Conservation (phyloP, 2,797 vertebrate species). For the Leptatherina wallacei region DNA sequence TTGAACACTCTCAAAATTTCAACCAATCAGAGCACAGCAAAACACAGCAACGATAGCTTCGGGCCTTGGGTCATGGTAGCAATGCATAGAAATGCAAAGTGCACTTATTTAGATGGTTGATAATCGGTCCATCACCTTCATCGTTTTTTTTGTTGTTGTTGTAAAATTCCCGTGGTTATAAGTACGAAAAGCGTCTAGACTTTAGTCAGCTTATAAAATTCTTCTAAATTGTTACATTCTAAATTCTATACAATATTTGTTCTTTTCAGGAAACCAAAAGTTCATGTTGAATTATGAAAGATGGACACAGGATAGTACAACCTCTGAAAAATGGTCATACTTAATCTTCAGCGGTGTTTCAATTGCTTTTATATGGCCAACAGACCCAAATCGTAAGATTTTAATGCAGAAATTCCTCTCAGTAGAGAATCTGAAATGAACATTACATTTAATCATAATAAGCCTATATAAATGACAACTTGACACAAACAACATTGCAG, state of each 20-base stretch:
- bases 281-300: background rate
- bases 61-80: background rate
- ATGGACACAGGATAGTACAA: background rate
- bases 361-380: background rate
- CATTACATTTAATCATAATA: background rate
- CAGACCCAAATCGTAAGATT: background rate
- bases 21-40: slow-evolving; percentile 48
- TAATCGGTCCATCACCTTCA: background rate
- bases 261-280: background rate
- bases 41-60: background rate
- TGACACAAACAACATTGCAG: slow-evolving; percentile 9
- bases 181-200: background rate
- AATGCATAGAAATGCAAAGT: background rate
- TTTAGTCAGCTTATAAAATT: background rate
- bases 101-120: background rate
- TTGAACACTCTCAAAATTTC: rapidly evolving
- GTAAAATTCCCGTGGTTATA: too few species aligned
- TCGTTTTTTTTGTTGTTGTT: background rate
- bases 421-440: background rate
- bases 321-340: background rate
- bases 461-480: background rate
- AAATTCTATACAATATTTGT: background rate
- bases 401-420: background rate
- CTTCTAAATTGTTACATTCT: background rate
- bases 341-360: background rate